Base-by-base conservation (phyloP, 2,888 invertebrate genomes). In the Leptopilina myrica region DNA sequence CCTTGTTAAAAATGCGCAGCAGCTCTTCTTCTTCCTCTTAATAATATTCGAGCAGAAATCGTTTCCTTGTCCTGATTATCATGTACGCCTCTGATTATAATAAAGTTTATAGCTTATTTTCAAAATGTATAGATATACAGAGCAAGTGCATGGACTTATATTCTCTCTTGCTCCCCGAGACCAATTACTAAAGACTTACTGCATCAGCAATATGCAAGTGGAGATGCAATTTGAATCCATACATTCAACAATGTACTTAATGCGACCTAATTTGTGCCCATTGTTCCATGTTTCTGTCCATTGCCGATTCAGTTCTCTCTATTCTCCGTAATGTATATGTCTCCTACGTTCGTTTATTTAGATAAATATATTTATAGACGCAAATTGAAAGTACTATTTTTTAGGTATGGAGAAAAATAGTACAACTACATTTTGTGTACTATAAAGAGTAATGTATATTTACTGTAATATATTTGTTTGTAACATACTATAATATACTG, bases 181-280 rank as follows among this genome's bases (percentile, higher is more conserved):
- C 56, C 73, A 40, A 56, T 73, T 33, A 73, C 53, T 73, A 56
- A 73, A 56, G 56, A 40, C 73, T 56, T 73, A 49, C 49, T 49
- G 73, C 56, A 53, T 56, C 73, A 73, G 33, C 56, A 56, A 73
- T 56, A 73, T 73, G 53, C 73, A 33, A 73, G 33, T 56, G 56
- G 33, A 56, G 56, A 73, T 73, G 73, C 53, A 73, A 73, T 56
- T 73, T 56, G 56, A 73, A 73, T 73, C 73, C 26, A 73, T 73
- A n/a, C 11, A 73, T 73, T 56, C 53, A 56, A 56, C 53, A 73
- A 33, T 73, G 56, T 73, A 73, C 73, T 73, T 73, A 56, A 73
- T 33, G 56, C 33, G 73, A 73, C 73, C 73, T 56, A 73, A 73
- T 73, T 73, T 73, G 56, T 73, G 11, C 56, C 40, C 40, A 73